These are phyloP conservation scores for Drosophila erecta DNA, from an alignment of 1,140 invertebrate species.

Conservation along the genomic window DNA sequence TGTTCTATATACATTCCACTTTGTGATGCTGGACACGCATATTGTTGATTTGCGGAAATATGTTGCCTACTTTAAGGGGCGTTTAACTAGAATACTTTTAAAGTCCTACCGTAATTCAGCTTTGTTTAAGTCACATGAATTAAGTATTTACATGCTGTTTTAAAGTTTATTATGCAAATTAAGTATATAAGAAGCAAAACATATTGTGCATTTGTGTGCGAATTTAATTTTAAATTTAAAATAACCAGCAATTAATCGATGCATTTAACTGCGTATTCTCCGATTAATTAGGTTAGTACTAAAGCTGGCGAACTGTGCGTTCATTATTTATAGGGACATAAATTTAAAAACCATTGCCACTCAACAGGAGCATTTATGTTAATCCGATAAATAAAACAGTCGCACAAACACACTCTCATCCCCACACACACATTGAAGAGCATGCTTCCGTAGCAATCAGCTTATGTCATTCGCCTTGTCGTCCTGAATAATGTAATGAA, in stretches of 20 bases:
- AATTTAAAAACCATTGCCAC: slow-evolving; percentile 40
- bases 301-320: neutral
- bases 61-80: neutral
- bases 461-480: slow-evolving; percentile 33
- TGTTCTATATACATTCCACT: slow-evolving; percentile 26
- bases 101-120: too few species aligned
- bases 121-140: too few species aligned
- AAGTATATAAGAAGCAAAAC: too few species aligned
- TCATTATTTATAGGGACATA: slow-evolving; percentile 27
- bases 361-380: slow-evolving; percentile 23
- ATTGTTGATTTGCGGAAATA: neutral
- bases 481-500: slow-evolving; percentile 65
- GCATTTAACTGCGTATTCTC: neutral
- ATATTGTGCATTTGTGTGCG: too few species aligned
- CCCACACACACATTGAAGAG: neutral
- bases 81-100: too few species aligned
- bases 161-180: too few species aligned
- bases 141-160: too few species aligned
- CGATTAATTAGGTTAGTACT: slow-evolving; percentile 2
- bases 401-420: neutral
- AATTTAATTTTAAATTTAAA: neutral
- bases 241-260: slow-evolving; percentile 9
- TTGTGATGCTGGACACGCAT: slow-evolving; percentile 22
- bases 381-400: slow-evolving; percentile 21
- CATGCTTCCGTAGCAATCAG: slow-evolving; percentile 36